phyloP scores from a whole-genome alignment of 2,113 vertebrate species.

The Xiphophorus hellerii region DNA sequence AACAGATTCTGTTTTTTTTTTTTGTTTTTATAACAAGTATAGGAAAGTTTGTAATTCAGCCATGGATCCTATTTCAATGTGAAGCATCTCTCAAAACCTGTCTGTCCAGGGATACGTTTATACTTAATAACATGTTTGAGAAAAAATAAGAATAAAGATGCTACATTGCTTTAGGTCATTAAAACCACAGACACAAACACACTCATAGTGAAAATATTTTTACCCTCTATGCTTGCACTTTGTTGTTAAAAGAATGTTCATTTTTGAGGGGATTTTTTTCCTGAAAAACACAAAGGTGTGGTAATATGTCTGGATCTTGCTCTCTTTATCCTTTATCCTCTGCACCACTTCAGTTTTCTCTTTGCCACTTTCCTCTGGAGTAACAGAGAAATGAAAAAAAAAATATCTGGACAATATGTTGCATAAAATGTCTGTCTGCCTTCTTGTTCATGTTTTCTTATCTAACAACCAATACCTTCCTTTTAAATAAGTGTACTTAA shows the following conservation, averaged over 20 bases:
- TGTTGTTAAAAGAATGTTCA: too few species aligned
- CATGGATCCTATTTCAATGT: neutral
- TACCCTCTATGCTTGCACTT: neutral
- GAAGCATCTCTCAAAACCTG: neutral
- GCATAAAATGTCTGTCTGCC: slow-evolving; percentile 15
- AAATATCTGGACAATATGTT: slow-evolving; percentile 16
- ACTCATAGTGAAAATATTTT: neutral
- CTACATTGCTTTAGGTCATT: neutral
- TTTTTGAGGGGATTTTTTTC: neutral
- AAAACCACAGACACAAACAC: neutral
- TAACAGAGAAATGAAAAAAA: slow-evolving; percentile 28
- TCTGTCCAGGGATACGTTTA: neutral
- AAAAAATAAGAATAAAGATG: neutral
- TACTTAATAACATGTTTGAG: neutral
- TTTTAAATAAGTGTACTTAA: slow-evolving; percentile 9
- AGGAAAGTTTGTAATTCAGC: neutral
- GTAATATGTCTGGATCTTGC: neutral
- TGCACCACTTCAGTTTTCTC: slow-evolving; percentile 12
- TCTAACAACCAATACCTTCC: slow-evolving; percentile 10
- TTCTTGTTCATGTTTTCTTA: slow-evolving; percentile 14
- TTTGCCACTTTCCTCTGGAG: slow-evolving; percentile 31
- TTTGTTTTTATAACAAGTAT: neutral
- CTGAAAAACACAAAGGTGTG: neutral
- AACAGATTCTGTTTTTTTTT: neutral
- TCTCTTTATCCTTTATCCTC: slow-evolving; percentile 5